Evolutionary conservation across 1,140 invertebrate species (phyloP).

Genomic region (Drosophila kurseongensis): DNA sequence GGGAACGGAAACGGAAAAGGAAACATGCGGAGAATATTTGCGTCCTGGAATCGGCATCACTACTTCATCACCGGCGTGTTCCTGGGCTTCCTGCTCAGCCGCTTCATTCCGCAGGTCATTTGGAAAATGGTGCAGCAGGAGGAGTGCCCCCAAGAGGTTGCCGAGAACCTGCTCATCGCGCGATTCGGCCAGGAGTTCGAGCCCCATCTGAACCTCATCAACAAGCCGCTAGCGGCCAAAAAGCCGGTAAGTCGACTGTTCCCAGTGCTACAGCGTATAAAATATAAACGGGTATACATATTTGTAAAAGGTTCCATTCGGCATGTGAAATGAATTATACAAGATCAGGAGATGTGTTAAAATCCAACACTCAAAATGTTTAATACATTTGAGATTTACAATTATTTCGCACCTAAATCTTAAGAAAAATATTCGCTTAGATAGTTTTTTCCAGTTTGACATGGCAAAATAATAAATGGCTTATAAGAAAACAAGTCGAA

Average conservation of each 20-base stretch:
- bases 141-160: constrained; percentile 76
- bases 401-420: too few relatives aligned
- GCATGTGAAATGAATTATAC: too few relatives aligned
- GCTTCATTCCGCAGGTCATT: constrained; percentile 72
- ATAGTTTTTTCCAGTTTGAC: too few relatives aligned
- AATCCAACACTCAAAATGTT: too few relatives aligned
- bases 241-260: constrained; percentile 72
- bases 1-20: constrained; percentile 17
- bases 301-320: too few relatives aligned
- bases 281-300: too few relatives aligned
- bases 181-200: constrained; percentile 83
- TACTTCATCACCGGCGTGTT: constrained; percentile 80
- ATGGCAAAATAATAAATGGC: too few relatives aligned
- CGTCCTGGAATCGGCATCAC: constrained; percentile 74
- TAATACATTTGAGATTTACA: too few relatives aligned
- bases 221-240: constrained; percentile 83
- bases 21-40: constrained; percentile 79
- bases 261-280: not conserved
- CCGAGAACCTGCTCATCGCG: constrained; percentile 74
- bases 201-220: constrained; percentile 82
- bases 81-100: constrained; percentile 74
- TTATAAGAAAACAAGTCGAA: too few relatives aligned
- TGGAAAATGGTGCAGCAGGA: constrained; percentile 79
- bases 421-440: too few relatives aligned
- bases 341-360: too few relatives aligned